phyloP scores from a whole-genome alignment of 2,113 vertebrate species.

The Antechinus flavipes region DNA sequence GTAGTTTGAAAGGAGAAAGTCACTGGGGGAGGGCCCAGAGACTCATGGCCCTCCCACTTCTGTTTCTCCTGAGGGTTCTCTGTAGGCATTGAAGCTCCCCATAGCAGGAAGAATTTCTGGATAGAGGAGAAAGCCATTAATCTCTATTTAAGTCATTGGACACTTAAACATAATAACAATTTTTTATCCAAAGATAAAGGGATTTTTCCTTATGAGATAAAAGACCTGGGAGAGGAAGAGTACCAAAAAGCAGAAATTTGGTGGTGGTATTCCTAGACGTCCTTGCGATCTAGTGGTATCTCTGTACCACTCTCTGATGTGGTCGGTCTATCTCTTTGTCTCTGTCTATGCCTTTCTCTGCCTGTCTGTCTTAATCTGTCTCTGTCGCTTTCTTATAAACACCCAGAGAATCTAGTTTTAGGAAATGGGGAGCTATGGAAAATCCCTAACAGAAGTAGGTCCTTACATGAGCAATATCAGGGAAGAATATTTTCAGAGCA shows the following conservation, averaged over 20 bases:
- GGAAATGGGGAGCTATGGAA: constrained; percentile 8
- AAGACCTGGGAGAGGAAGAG: background rate
- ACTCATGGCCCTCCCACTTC: background rate
- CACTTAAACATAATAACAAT: background rate
- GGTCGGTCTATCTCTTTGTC: background rate
- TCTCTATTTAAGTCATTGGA: background rate
- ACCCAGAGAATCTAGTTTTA: background rate
- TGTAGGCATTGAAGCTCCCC: background rate
- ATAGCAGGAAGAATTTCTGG: background rate
- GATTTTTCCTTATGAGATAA: background rate
- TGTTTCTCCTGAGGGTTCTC: background rate
- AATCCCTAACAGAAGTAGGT: background rate
- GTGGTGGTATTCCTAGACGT: background rate
- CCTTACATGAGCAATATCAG: constrained; percentile 34
- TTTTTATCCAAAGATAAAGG: background rate
- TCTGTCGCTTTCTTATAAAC: background rate
- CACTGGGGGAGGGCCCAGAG: background rate
- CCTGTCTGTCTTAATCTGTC: background rate
- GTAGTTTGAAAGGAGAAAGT: background rate
- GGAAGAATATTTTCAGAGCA: constrained; percentile 7
- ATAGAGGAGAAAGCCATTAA: background rate
- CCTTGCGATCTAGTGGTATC: background rate
- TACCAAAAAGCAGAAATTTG: background rate
- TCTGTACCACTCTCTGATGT: too few relatives aligned
- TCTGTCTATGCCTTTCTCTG: background rate